phyloP scores from a whole-genome alignment of 2,797 vertebrate genomes.

The Rhinoraja longicauda region DNA sequence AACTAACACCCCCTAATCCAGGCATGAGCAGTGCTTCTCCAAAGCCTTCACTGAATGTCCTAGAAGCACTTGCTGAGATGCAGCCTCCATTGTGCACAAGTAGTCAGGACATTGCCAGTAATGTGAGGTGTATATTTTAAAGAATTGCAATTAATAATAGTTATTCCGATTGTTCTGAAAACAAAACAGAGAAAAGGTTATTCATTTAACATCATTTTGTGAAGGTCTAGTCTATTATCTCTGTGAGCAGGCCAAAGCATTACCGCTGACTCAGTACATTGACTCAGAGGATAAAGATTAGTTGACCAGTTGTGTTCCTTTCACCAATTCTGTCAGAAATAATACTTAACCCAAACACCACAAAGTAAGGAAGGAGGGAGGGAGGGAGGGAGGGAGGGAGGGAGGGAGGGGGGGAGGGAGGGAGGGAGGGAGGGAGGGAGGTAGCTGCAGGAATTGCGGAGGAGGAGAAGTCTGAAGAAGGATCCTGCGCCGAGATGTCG shows the following conservation, averaged over 20 bases:
- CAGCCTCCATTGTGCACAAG: background rate
- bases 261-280: background rate
- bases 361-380: background rate
- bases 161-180: background rate
- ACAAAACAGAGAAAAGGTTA: background rate
- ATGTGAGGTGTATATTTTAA: background rate
- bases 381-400: too few species aligned
- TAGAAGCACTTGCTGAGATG: background rate
- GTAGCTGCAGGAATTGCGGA: too few species aligned
- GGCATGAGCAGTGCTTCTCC: background rate
- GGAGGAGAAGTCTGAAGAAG: too few species aligned
- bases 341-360: background rate
- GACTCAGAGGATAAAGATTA: background rate
- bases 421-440: too few species aligned
- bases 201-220: background rate
- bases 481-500: too few species aligned
- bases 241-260: background rate
- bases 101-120: background rate
- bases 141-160: background rate
- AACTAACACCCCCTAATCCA: too few species aligned
- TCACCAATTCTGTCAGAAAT: background rate
- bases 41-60: background rate
- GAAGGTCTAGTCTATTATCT: background rate
- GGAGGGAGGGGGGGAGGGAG: too few species aligned
- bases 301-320: background rate